Evolutionary conservation across 2,113 vertebrate genomes (phyloP), one percentile per base, ranked within the genome.

Genomic region (Semnornis frantzii): DNA sequence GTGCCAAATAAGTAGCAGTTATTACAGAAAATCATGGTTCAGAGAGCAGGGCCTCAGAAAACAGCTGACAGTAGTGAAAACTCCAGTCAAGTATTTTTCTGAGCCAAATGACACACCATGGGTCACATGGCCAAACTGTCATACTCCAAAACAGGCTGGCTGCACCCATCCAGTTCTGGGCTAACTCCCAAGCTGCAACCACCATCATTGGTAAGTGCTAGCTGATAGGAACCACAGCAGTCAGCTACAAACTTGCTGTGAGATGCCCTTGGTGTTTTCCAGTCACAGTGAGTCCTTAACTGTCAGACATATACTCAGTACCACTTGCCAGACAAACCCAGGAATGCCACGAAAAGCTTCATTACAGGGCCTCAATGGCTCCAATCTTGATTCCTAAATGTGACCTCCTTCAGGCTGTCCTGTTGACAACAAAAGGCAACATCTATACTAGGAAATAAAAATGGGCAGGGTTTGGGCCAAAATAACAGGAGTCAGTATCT

Each of bases 31-130:
- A 74, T 17, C 24, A 9, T 18, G 57, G 50, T 63, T 85, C 46
- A 74, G 71, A 79, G 12, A 89, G 11, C 13, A 82, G 52, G 82
- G 82, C 15, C 54, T 90, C 79, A 87, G 63, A 84, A 80, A 92
- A 95, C 2, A 82, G 54, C 18, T 24, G 34, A 28, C 37, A 20
- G 5, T 11, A 70, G 59, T 46, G 73, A 93, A 84, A 95, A 72
- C 23, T 17, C 12, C 72, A 77, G 71, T 57, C 54, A 78, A 74
- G 65, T 48, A 23, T 62, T 75, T 72, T 74, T 55, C 62, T 48
- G 46, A 82, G 63, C 17, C 68, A 69, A 18, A 2, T 33, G 28
- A 60, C 19, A n/a, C 12, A 70, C n/a, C 14, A 25, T 3, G 11
- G 24, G 27, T 80, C 17, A 24, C 4, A 25, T 0, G 1, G 33